Evolutionary conservation across 1,140 invertebrate genomes (phyloP).

Genomic region (Drosophila ogumai): DNA sequence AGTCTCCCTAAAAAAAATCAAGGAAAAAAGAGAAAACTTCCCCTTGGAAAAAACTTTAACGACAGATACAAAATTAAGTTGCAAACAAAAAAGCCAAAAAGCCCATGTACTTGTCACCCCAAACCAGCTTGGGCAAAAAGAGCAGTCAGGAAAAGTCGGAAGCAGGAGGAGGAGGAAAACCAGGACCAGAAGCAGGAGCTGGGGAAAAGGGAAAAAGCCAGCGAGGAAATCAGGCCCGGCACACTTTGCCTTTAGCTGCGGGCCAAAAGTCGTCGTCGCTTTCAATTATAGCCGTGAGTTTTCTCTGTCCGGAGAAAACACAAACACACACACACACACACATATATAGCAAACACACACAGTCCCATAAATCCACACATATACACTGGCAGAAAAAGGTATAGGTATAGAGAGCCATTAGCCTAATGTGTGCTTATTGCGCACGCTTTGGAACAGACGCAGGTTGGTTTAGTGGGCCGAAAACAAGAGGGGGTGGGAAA

Average conservation of each 20-base stretch:
- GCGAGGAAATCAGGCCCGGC: conserved; percentile 45
- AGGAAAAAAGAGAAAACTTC: neutral
- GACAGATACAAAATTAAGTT: conserved; percentile 82
- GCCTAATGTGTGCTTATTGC: conserved; percentile 82
- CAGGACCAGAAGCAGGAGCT: neutral
- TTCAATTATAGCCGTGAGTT: conserved; percentile 62
- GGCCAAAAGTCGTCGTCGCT: conserved; percentile 66
- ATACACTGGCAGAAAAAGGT: conserved; percentile 18
- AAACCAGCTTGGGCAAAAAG: conserved; percentile 32
- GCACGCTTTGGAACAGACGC: conserved; percentile 73
- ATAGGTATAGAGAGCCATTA: conserved; percentile 59
- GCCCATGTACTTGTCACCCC: conserved; percentile 40
- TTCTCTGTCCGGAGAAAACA: conserved; percentile 47
- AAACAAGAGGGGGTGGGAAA: neutral
- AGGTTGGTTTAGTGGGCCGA: conserved; percentile 43
- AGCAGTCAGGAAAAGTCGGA: conserved; percentile 27
- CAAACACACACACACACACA: conserved; percentile 35
- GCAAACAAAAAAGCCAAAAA: conserved; percentile 69
- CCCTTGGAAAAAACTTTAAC: conserved; percentile 62
- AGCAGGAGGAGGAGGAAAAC: neutral
- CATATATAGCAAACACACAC: conserved; percentile 21
- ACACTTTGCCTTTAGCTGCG: conserved; percentile 50
- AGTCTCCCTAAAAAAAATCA: neutral
- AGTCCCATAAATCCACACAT: conserved; percentile 1
- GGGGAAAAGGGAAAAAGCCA: conserved; percentile 7